Percentiles rank a stretch among this genome's conserved stretches.
These are phyloP conservation scores for Piscicola geometra DNA, from an alignment of 2,888 invertebrate species.

Conservation along the genomic window DNA sequence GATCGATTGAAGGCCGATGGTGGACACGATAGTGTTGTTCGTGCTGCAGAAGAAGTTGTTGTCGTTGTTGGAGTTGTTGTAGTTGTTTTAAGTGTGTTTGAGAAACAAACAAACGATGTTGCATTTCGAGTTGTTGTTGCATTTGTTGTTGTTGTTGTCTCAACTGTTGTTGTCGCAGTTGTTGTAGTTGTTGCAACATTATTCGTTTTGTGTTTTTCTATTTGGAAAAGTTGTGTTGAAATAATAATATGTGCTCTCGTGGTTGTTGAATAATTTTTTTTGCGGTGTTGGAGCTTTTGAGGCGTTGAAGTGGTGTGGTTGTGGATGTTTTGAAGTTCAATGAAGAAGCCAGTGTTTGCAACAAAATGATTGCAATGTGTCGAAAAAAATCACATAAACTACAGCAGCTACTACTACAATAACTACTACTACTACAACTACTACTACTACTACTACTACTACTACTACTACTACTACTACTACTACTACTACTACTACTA, in stretches of 20 bases:
- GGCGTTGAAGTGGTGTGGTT: no score
- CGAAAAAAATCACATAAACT: no score
- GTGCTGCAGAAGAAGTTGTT: neutral
- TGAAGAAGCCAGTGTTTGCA: no score
- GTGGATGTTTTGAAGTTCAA: no score
- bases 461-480: neutral
- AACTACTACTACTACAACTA: neutral
- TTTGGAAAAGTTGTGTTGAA: neutral
- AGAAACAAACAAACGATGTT: neutral
- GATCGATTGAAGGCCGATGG: neutral
- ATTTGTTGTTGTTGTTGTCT: neutral
- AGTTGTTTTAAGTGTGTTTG: neutral
- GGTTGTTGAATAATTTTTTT: no score
- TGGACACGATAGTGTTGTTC: constrained; percentile 11
- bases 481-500: neutral
- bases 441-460: neutral
- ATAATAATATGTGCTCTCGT: neutral
- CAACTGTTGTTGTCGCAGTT: constrained; percentile 1
- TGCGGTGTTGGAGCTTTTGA: no score
- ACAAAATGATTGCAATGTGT: no score
- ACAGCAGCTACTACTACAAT: no score
- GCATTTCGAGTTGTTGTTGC: neutral
- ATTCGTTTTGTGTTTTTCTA: neutral
- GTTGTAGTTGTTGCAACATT: neutral
- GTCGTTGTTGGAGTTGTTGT: constrained; percentile 12